These are phyloP conservation scores for Diadophis punctatus DNA, from an alignment of 2,113 vertebrate genomes.

Conservation along the genomic window DNA sequence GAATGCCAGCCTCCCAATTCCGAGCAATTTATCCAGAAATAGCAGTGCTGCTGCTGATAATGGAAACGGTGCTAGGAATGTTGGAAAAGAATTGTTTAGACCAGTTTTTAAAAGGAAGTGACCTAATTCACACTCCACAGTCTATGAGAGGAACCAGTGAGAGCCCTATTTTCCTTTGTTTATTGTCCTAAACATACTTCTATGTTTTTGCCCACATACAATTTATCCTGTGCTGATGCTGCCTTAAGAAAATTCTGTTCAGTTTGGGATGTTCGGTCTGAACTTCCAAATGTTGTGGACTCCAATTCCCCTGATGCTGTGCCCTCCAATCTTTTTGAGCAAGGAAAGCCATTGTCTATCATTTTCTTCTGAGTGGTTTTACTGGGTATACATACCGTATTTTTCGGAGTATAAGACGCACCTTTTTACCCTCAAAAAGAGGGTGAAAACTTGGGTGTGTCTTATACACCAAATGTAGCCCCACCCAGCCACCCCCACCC, in stretches of 20 bases:
- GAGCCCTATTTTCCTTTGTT: neutral
- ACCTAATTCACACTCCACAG: neutral
- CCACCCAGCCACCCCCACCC: too few species aligned
- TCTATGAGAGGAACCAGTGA: neutral
- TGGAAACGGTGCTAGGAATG: neutral
- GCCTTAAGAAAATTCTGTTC: neutral
- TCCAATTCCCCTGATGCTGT: neutral
- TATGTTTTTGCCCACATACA: neutral
- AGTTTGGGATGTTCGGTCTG: neutral
- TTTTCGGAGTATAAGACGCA: too few species aligned
- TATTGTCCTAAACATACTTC: neutral
- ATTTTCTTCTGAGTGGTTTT: neutral
- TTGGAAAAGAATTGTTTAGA: neutral
- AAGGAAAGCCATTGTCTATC: neutral
- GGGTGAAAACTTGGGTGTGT: too few species aligned
- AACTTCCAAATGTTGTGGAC: neutral
- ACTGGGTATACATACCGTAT: neutral
- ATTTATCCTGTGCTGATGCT: neutral
- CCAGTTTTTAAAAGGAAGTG: neutral
- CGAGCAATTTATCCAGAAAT: neutral
- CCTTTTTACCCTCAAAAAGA: too few species aligned
- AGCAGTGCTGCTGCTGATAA: neutral
- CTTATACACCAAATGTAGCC: too few species aligned
- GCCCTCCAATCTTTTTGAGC: neutral
- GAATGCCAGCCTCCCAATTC: neutral